These are phyloP conservation scores for Drosophila austrosaltans DNA, from an alignment of 2,888 invertebrate genomes.

Conservation along the genomic window DNA sequence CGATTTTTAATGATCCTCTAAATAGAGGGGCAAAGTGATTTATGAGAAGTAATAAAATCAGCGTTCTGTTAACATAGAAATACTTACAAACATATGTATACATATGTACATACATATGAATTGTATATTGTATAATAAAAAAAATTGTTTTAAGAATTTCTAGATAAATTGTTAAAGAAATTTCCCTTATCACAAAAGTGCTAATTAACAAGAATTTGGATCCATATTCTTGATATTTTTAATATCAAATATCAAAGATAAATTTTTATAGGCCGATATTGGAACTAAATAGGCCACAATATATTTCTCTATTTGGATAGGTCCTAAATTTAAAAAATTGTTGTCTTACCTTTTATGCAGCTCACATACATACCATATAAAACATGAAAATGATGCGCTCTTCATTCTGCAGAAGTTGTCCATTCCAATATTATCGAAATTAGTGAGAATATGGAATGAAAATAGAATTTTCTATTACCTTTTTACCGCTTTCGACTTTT, in stretches of 20 bases:
- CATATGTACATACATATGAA: background rate
- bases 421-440: too few species aligned
- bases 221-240: background rate
- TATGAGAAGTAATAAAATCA: conserved; percentile 34
- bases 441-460: too few species aligned
- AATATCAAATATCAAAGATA: background rate
- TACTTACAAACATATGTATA: background rate
- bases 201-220: background rate
- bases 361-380: too few species aligned
- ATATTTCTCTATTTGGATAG: too few species aligned
- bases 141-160: background rate
- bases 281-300: too few species aligned
- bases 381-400: too few species aligned
- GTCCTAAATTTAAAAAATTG: too few species aligned
- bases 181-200: background rate
- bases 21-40: conserved; percentile 40
- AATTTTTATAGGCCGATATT: too few species aligned
- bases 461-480: too few species aligned
- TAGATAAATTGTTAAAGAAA: background rate
- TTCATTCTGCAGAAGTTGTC: too few species aligned
- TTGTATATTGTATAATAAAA: background rate
- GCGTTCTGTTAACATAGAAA: background rate
- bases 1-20: conserved; percentile 43
- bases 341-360: too few species aligned
- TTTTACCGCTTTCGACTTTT: too few species aligned